Evolutionary conservation across 2,888 invertebrate species (phyloP).

Genomic region (Amphimallon solstitiale): DNA sequence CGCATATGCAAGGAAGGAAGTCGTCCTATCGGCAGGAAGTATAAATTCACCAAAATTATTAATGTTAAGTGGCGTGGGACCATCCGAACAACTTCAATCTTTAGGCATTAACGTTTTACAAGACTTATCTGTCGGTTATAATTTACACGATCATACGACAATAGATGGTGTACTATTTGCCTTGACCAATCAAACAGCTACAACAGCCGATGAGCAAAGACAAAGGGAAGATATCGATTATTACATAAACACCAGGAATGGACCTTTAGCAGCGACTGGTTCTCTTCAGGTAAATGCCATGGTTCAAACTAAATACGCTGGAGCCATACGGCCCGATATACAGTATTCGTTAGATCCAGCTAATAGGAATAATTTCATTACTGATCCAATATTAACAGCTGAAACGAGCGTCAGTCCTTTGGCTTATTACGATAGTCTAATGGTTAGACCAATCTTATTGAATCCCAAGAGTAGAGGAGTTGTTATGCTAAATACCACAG

Average conservation of each 20-base stretch:
- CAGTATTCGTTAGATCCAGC: constrained; percentile 73
- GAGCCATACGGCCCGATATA: constrained; percentile 69
- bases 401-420: constrained; percentile 66
- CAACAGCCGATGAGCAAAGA: constrained; percentile 61
- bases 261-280: constrained; percentile 68
- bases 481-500: constrained; percentile 71
- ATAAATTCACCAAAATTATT: constrained; percentile 73
- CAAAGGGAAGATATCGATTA: constrained; percentile 63
- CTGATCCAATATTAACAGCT: constrained; percentile 65
- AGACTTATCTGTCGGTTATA: constrained; percentile 76
- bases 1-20: constrained; percentile 69
- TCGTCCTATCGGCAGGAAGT: constrained; percentile 70
- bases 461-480: constrained; percentile 73
- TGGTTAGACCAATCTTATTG: constrained; percentile 71
- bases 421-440: constrained; percentile 71
- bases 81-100: constrained; percentile 65
- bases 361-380: constrained; percentile 68
- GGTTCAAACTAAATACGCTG: constrained; percentile 69
- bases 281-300: constrained; percentile 70
- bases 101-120: constrained; percentile 68
- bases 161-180: constrained; percentile 68
- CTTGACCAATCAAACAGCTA: constrained; percentile 68
- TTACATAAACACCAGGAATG: constrained; percentile 62
- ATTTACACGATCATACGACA: constrained; percentile 80
- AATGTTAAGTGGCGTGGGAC: constrained; percentile 76